Conservation (phyloP, 2,888 invertebrate species). For the Mycalesis mineus region DNA sequence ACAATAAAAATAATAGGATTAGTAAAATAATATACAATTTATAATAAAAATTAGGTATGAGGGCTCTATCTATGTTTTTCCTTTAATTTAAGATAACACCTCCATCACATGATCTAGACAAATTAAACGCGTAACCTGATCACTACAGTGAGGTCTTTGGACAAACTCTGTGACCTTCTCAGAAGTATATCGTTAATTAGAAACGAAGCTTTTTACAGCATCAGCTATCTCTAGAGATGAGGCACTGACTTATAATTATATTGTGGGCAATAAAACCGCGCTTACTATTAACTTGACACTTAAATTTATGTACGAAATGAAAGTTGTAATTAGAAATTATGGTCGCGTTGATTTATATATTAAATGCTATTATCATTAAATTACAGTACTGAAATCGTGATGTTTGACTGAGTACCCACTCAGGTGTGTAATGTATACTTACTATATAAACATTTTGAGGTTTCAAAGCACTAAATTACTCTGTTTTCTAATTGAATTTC, state of each 20-base stretch:
- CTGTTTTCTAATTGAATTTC: too few relatives aligned
- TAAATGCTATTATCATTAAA: background rate
- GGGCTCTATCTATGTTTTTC: background rate
- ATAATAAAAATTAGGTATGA: too few relatives aligned
- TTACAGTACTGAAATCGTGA: background rate
- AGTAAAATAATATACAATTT: too few relatives aligned
- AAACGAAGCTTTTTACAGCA: conserved; percentile 11
- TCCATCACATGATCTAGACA: conserved; percentile 67
- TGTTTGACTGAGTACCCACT: too few relatives aligned
- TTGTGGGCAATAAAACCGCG: background rate
- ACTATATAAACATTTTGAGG: too few relatives aligned
- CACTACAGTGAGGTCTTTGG: conserved; percentile 42
- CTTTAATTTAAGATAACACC: conserved; percentile 30
- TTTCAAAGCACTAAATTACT: too few relatives aligned
- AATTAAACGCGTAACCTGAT: conserved; percentile 74
- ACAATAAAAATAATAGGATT: too few relatives aligned
- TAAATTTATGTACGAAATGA: background rate
- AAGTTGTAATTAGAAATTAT: background rate
- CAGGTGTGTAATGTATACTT: too few relatives aligned
- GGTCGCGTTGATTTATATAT: background rate
- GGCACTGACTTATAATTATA: conserved; percentile 16
- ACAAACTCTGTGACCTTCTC: conserved; percentile 40
- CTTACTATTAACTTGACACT: conserved; percentile 2
- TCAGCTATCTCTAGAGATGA: conserved; percentile 1
- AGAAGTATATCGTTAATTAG: conserved; percentile 34